Base-by-base conservation (phyloP, 2,113 vertebrate genomes). In the Polypterus senegalus region DNA sequence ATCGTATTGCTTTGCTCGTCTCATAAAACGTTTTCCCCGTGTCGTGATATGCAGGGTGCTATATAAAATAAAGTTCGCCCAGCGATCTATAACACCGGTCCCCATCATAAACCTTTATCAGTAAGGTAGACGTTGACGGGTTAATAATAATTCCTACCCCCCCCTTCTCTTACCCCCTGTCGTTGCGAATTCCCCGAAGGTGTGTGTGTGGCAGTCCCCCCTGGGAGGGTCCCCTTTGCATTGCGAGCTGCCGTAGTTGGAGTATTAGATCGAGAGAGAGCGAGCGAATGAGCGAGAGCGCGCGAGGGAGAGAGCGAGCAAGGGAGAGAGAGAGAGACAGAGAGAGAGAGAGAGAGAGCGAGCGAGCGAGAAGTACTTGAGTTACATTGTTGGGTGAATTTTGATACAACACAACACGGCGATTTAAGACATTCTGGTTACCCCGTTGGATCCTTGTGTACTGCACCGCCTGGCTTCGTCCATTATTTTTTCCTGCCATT, bases 191-290 rank as follows among this genome's bases (percentile, higher is more conserved):
- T 27, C 27, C 27, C 2, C 27, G 27, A 27, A 43, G 27, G 67
- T 54, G 61, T 59, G 67, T 46, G 5, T 11, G 81, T 81, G 71
- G 74, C 76, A 83, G 83, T 83, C 73, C 80, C 81, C 81, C 83
- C 77, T 78, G 73, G 74, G 5, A 61, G 54, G 83, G 77, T 75
- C 81, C 80, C 78, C 59, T 74, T 77, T 72, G 79, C 81, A 80
- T 72, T 65, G 73, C 78, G 27, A 54, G 68, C 74, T 78, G 78
- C 82, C 78, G 81, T 82, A 85, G 83, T 86, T 85, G 74, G 80
- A 82, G 79, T 79, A 75, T 71, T 70, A 74, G 71, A 72, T 27
- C 63, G 62, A 63, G 63, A 66, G 70, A 62, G 56, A 27, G 27
- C 2, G 27, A 27, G 27, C 27, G 27, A 27, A 27, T 27, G 27